phyloP scores from a whole-genome alignment of 2,113 vertebrate genomes.

The Clarias batrachus region DNA sequence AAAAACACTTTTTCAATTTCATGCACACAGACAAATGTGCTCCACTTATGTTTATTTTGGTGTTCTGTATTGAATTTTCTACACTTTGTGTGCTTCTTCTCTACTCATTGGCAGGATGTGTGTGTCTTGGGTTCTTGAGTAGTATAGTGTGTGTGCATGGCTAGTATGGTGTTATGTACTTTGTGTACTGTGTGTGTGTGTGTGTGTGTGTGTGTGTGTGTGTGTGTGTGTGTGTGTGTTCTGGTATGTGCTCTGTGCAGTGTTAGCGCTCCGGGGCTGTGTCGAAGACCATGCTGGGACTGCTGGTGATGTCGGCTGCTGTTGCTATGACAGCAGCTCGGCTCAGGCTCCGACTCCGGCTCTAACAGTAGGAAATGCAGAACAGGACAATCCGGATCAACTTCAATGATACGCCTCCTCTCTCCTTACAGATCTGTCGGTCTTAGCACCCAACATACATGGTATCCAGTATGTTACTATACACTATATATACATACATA shows the following conservation, averaged over 20 bases:
- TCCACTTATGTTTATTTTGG: not conserved
- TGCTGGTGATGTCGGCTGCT: slow-evolving; percentile 79
- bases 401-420: slow-evolving; percentile 51
- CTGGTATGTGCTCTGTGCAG: slow-evolving; percentile 50
- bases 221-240: slow-evolving; percentile 45
- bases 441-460: not conserved
- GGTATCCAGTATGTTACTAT: not conserved
- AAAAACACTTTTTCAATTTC: not conserved
- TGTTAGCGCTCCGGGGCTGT: slow-evolving; percentile 54
- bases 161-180: slow-evolving; percentile 31
- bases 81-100: not conserved
- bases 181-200: not conserved
- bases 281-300: slow-evolving; percentile 80
- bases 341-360: slow-evolving; percentile 79
- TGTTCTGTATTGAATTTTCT: not conserved
- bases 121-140: not conserved
- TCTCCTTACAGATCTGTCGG: slow-evolving; percentile 13
- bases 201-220: slow-evolving; percentile 3
- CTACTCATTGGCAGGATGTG: not conserved
- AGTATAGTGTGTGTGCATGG: slow-evolving; percentile 3
- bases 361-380: slow-evolving; percentile 74
- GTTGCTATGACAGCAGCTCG: slow-evolving; percentile 93
- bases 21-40: not conserved
- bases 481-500: slow-evolving; percentile 11
- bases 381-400: slow-evolving; percentile 76